Evolutionary conservation across 2,888 invertebrate species (phyloP), one percentile per base, ranked within the genome.

Genomic region (Dryocosmus kuriphilus): DNA sequence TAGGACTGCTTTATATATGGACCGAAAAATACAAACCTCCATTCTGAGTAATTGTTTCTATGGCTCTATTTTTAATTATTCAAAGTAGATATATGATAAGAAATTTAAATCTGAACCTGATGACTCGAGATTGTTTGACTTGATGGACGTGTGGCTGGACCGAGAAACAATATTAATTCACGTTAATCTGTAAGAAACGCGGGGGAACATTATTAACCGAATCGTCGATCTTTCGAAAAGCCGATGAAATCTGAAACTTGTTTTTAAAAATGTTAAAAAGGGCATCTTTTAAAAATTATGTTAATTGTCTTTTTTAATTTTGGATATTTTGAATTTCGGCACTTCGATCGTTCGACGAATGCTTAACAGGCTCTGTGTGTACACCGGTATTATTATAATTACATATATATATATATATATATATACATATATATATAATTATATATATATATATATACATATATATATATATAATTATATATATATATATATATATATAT

Each of bases 91-190:
- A 11, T 16, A 16, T 41, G 16, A 16, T 41, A 4, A 16, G 16
- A 41, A 41, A 41, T 16, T 27, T 14, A 27, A 60, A 60, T 27
- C 27, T 16, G 46, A 7, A 30, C 30, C n/a, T 51, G 27, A 27
- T 7, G 24, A 22, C 71, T 71, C 71, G 51, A 41, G 67, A 51
- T 71, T 71, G 51, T 86, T 86, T 84, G 89, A 86, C 87, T 86
- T 81, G 78, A 80, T 83, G 88, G 88, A 89, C 88, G 91, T 86
- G 91, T 91, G 91, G 91, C 91, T 91, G 91, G 91, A 91, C 91
- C 90, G 91, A 91, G 91, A 90, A 91, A 91, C 91, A 91, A 91
- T 91, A 90, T 90, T 87, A 87, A 83, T 81, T 81, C 76, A 79
- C 78, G 77, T 78, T 87, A 86, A 87, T 85, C 82, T 83, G 84